phyloP scores from a whole-genome alignment of 2,888 invertebrate genomes.

The Coelogynopora nodosa region DNA sequence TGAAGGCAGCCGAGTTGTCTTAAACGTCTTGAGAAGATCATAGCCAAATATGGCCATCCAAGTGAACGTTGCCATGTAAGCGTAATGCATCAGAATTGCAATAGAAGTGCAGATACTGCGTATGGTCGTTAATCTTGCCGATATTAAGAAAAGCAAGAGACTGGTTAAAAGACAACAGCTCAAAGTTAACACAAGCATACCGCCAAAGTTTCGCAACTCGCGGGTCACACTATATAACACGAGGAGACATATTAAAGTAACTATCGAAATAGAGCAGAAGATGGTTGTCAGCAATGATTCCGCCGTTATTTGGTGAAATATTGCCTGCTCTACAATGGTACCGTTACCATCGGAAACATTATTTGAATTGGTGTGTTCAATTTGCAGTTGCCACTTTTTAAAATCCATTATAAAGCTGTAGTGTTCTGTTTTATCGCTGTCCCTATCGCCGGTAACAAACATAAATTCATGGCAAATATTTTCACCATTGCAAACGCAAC shows the following conservation, averaged over 20 bases:
- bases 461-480: too few relatives aligned
- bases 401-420: not conserved
- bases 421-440: too few relatives aligned
- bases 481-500: too few relatives aligned
- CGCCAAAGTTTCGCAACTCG: not conserved
- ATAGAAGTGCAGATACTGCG: not conserved
- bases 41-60: not conserved
- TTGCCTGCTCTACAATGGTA: too few relatives aligned
- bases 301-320: not conserved
- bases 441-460: too few relatives aligned
- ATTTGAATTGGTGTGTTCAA: not conserved
- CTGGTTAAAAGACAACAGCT: not conserved
- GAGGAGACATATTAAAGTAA: not conserved
- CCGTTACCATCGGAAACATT: too few relatives aligned
- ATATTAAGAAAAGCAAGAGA: not conserved
- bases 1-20: not conserved
- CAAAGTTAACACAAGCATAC: not conserved
- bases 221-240: not conserved
- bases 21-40: not conserved
- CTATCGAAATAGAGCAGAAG: not conserved
- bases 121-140: not conserved
- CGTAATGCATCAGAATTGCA: not conserved
- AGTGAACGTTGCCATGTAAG: not conserved
- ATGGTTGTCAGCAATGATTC: not conserved
- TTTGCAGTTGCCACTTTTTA: not conserved